Base-by-base conservation (phyloP, 2,113 vertebrate species). In the Microtus richardsoni region DNA sequence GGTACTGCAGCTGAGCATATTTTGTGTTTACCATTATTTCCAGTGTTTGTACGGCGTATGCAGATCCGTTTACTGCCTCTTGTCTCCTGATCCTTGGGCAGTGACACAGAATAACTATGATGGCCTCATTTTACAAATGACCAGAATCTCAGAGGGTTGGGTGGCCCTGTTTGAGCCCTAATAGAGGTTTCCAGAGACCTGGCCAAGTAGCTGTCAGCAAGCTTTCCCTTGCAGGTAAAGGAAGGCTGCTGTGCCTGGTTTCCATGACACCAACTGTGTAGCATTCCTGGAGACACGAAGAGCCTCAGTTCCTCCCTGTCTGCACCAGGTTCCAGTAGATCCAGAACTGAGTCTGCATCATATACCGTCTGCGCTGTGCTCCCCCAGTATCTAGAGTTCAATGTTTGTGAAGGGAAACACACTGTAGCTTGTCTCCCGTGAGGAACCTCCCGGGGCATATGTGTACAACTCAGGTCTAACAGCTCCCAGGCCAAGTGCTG, bases 81-180 rank as follows among this genome's bases (percentile, higher is more conserved):
- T 73, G 68, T 41, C 16, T 91, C 91, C 87, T 84, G 66, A 80
- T 70, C 62, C n/a, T 66, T 77, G 39, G 4, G 9, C 28, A 41
- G 28, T 26, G 39, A 2, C 54, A 39, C 78, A 70, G 52, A 91
- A 73, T 75, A 49, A 74, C 64, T 52, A 47, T 26, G 26, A 60
- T 62, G 70, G 22, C 58, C 54, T 95, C 75, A n/a, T 93, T 78
- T 93, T 60, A 33, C 77, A 44, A 60, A 73, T 39, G 39, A 91
- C 83, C 21, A 30, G 66, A 91, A 64, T 21, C 70, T 75, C 62
- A 79, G 33, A 78, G 54, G 5, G 8, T 41, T 58, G 22, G 12
- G 7, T 64, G 22, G 52, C 21, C 41, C 74, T 70, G 47, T 75
- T 33, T 54, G 62, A 68, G 21, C 26, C 39, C 1, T 28, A 14